Percentiles rank a stretch among this genome's conserved stretches.
Evolutionary conservation across 2,113 vertebrate species (phyloP).

Genomic region (Phocoena sinus): DNA sequence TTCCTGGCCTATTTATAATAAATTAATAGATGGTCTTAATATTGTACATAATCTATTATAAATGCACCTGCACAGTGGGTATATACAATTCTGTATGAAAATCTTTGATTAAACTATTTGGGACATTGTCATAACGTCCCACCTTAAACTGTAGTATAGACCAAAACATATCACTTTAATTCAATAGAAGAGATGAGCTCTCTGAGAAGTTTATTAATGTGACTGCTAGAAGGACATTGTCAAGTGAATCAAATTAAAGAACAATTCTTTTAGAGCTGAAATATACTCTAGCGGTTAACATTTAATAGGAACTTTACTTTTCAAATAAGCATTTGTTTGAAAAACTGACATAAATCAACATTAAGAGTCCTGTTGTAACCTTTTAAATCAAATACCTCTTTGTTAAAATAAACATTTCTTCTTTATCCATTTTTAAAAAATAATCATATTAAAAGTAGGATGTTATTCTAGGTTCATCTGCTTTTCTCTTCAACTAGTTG

Average conservation of each 20-base stretch:
- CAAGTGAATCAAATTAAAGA: constrained; percentile 3
- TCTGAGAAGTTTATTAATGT: not conserved
- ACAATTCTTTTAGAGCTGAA: not conserved
- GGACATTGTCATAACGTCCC: not conserved
- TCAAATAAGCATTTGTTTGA: not conserved
- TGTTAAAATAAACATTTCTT: not conserved
- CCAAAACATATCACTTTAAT: not conserved
- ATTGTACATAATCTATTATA: not conserved
- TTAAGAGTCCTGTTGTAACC: not conserved
- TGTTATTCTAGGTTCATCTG: not conserved
- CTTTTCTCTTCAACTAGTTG: not conserved
- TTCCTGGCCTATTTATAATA: not conserved
- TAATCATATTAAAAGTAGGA: not conserved
- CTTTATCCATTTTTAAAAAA: not conserved
- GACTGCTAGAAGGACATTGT: not conserved
- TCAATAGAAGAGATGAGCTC: not conserved
- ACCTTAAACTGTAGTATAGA: not conserved
- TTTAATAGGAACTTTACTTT: not conserved
- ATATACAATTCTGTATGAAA: not conserved
- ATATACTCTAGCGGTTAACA: not conserved
- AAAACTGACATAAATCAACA: constrained; percentile 11
- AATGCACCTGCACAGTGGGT: not conserved
- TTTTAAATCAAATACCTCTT: not conserved
- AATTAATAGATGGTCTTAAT: not conserved
- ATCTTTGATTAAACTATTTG: not conserved